These are phyloP conservation scores for Sipha flava DNA, from an alignment of 1,140 invertebrate species.

Conservation along the genomic window DNA sequence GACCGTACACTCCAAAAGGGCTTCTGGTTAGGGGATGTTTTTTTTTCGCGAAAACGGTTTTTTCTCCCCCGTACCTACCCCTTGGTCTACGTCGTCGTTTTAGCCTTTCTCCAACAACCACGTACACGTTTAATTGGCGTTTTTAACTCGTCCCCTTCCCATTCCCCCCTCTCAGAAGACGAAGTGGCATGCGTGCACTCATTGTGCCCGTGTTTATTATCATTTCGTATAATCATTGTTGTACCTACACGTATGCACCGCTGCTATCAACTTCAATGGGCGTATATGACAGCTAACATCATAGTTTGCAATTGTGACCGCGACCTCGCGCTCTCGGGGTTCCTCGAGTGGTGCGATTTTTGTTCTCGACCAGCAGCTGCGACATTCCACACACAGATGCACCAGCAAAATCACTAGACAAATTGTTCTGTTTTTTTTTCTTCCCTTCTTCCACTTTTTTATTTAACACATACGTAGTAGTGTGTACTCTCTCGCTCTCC, in stretches of 20 bases:
- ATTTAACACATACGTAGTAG: too few species aligned
- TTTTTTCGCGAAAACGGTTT: too few species aligned
- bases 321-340: neutral
- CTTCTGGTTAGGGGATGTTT: too few species aligned
- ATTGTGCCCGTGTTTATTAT: neutral
- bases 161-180: neutral
- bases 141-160: neutral
- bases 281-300: neutral
- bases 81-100: neutral
- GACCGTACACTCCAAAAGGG: too few species aligned
- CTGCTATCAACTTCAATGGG: neutral
- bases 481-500: too few species aligned
- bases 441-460: too few species aligned
- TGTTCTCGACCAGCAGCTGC: slow-evolving; percentile 9
- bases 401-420: neutral
- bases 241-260: too few species aligned
- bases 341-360: neutral
- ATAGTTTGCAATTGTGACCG: neutral
- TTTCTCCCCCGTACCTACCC: too few species aligned
- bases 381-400: neutral
- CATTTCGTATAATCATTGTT: neutral
- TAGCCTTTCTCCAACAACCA: neutral
- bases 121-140: slow-evolving; percentile 13
- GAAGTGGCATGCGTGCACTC: too few species aligned
- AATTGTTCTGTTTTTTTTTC: neutral